Evolutionary conservation across 1,140 invertebrate species (phyloP).

Genomic region (Musca domestica): DNA sequence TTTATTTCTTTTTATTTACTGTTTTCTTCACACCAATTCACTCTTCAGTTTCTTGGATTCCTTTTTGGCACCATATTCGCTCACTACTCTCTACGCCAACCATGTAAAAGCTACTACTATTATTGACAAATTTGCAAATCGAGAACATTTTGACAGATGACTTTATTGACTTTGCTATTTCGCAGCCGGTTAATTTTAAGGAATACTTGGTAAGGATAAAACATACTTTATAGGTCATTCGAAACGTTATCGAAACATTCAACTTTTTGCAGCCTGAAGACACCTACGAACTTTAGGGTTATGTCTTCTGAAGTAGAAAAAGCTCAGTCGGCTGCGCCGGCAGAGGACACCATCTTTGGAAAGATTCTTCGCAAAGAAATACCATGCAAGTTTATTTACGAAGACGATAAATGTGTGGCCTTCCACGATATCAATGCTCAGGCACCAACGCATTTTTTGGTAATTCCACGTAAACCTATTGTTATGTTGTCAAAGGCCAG

Average conservation of each 20-base stretch:
- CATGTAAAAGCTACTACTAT: background rate
- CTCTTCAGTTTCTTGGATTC: no score
- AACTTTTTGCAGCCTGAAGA: no score
- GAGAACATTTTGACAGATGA: slow-evolving; percentile 17
- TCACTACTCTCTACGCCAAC: no score
- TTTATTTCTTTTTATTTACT: no score
- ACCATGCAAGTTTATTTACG: slow-evolving; percentile 90
- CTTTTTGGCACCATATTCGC: no score
- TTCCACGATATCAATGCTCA: slow-evolving; percentile 81
- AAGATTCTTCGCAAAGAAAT: slow-evolving; percentile 95
- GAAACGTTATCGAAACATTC: background rate
- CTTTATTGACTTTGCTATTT: slow-evolving; percentile 12
- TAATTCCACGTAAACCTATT: slow-evolving; percentile 92
- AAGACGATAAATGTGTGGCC: slow-evolving; percentile 77
- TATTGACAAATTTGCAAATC: background rate
- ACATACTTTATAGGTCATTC: no score
- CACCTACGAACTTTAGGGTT: no score
- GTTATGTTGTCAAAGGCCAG: slow-evolving; percentile 74
- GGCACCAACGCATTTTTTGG: slow-evolving; percentile 93
- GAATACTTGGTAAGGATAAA: slow-evolving; percentile 13
- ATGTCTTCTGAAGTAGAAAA: slow-evolving; percentile 80
- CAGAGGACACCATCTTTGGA: slow-evolving; percentile 88
- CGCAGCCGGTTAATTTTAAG: slow-evolving; percentile 23
- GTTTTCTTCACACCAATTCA: no score
- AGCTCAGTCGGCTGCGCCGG: slow-evolving; percentile 67